Evolutionary conservation across 1,140 invertebrate genomes (phyloP), one percentile per base, ranked within the genome.

Genomic region (Ceratosolen solmsi): DNA sequence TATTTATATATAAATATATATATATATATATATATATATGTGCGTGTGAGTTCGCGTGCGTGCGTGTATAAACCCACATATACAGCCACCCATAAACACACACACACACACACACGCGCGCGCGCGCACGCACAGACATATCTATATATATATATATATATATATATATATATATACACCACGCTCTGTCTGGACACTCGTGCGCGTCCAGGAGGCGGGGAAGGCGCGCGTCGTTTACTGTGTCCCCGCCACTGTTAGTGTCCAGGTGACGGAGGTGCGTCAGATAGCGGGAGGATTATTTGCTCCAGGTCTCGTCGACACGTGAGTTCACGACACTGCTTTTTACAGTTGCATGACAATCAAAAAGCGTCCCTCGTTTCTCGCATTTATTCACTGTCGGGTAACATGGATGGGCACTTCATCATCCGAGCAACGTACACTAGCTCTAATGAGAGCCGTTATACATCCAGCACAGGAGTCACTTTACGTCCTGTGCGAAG

Each of bases 201-300:
- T 58, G 60, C 38, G 60, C 60, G 27, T 56, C 25, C 7, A n/a
- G 63, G 41, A 72, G 36, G 63, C 25, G 41, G 20, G 25, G 46
- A 51, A 13, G 70, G 2, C 71, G 27, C 41, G 71, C 71, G 46
- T 51, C 68, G 68, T 70, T 38, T 9, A 33, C 33, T 36, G 38
- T n/a, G 68, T n/a, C 51, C n/a, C n/a, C 73, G 33, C 36, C 36
- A 56, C 56, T 63, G n/a, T n/a, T 33, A 77, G 56, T 77, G 54
- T 36, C 60, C 54, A 38, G n/a, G 13, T 27, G 51, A n/a, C 71
- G 30, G 20, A 54, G 20, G 49, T 33, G 46, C 27, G 46, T 54
- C 36, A 9, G n/a, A 20, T 15, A 27, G 49, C 25, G 20, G 41
- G 71, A 56, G 49, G 25, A 72, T 20, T 9, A 72, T 2, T 25